Evolutionary conservation across 2,888 invertebrate genomes (phyloP).

Genomic region (Stegophylla sp.): DNA sequence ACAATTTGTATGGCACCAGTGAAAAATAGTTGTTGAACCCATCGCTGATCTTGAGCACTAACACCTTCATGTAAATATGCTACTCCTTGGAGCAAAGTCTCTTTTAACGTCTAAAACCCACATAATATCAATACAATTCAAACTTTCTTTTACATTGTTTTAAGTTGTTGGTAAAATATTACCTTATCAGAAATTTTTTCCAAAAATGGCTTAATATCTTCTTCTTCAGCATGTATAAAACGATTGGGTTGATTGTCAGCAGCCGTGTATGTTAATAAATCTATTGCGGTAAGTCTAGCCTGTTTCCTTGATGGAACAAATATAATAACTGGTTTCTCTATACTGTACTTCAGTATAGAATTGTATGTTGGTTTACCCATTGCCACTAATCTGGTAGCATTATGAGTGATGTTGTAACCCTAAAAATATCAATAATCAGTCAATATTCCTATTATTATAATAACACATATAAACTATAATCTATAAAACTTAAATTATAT

Average conservation of each 20-base stretch:
- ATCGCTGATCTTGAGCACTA: slow-evolving; percentile 79
- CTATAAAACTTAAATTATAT: neutral
- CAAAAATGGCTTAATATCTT: slow-evolving; percentile 87
- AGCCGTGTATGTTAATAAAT: slow-evolving; percentile 90
- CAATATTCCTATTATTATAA: neutral
- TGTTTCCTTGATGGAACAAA: slow-evolving; percentile 92
- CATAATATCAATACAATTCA: slow-evolving; percentile 10
- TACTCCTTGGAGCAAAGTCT: slow-evolving; percentile 92
- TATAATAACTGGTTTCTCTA: slow-evolving; percentile 83
- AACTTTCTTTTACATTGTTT: neutral
- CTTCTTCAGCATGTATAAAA: slow-evolving; percentile 87
- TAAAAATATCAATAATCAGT: slow-evolving; percentile 64
- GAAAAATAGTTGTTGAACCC: slow-evolving; percentile 92
- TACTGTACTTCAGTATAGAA: slow-evolving; percentile 83
- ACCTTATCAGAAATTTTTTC: slow-evolving; percentile 88
- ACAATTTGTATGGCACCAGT: slow-evolving; percentile 92
- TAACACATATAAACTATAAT: neutral
- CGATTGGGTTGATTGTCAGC: slow-evolving; percentile 85
- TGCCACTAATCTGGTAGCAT: slow-evolving; percentile 91
- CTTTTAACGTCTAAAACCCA: slow-evolving; percentile 78
- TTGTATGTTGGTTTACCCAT: slow-evolving; percentile 99
- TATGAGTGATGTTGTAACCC: slow-evolving; percentile 97
- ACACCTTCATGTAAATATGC: slow-evolving; percentile 97
- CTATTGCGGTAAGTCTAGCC: slow-evolving; percentile 92
- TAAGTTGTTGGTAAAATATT: slow-evolving; percentile 48